phyloP scores from a whole-genome alignment of 2,113 vertebrate species.

The Pagrus major region DNA sequence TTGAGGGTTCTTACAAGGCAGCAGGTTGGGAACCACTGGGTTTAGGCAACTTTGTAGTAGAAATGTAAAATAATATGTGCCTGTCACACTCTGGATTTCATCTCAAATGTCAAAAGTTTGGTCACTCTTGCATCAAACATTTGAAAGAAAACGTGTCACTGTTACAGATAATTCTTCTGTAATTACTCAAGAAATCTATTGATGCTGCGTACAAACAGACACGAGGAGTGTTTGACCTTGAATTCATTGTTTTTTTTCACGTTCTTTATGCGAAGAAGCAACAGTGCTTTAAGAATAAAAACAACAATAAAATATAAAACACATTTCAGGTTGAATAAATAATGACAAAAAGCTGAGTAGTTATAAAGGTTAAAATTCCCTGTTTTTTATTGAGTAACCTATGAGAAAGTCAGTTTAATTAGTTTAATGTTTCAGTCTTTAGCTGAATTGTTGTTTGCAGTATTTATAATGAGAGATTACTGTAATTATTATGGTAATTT shows the following conservation, averaged over 20 bases:
- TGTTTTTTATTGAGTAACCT: slow-evolving; percentile 6
- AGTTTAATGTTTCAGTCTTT: slow-evolving; percentile 13
- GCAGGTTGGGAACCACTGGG: background rate
- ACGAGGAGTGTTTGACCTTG: background rate
- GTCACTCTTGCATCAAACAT: background rate
- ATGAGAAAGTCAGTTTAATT: slow-evolving; percentile 15
- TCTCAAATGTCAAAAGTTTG: background rate
- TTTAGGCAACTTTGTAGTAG: background rate
- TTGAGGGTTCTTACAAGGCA: background rate
- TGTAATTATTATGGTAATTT: slow-evolving; percentile 11
- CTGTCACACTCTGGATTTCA: background rate
- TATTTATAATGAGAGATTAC: slow-evolving; percentile 8
- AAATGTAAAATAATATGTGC: background rate
- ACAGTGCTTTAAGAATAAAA: background rate
- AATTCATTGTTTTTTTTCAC: background rate
- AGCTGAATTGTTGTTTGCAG: background rate
- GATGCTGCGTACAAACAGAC: background rate
- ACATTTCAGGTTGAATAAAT: background rate
- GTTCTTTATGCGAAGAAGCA: background rate
- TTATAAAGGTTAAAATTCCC: background rate
- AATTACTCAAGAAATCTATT: background rate
- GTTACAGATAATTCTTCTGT: background rate
- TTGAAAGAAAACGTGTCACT: background rate
- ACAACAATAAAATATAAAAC: background rate
- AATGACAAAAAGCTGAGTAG: background rate